Base-by-base conservation (phyloP, 1,140 invertebrate species). In the Latrodectus geometricus region DNA sequence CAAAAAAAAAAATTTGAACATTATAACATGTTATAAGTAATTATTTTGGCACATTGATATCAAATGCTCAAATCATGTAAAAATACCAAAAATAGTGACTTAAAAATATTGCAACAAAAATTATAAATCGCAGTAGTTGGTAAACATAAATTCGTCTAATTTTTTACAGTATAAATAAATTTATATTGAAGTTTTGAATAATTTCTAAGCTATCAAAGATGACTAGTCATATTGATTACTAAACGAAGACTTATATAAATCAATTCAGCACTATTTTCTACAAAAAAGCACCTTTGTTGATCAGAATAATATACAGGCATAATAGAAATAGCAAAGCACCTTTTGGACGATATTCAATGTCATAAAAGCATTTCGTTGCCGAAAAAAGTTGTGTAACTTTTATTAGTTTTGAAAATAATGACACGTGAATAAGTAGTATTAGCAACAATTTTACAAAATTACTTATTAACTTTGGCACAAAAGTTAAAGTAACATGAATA, bases 241-340 rank as follows among this genome's bases (percentile, higher is more conserved):
- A 75, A 83, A 75, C 75, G 61, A 72, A 84, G 56, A 23, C 73
- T 12, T 52, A 76, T 83, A 83, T 8, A 84, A 84, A 75, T 73
- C 76, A 84, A 50, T 81, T 84, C 68, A 73, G 73, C 81, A 75
- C 20, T 54, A 52, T 75, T 74, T 17, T 66, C 81, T 84, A 76
- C 81, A 76, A 66, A 75, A 84, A 74, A 83, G 80, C 80, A 83
- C 80, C 80, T 50, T 83, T 73, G 69, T 83, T 35, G 72, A 52
- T 70, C 17, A 66, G 68, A 81, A 81, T 80, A 70, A 70, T 81
- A 72, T 81, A 72, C 11, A 35, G 21, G 54, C 17, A 61, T 20
- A 81, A 23, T 56, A 49, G n/a, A 70, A n/a, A 50, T 79, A 66
- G 69, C 78, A 54, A 56, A 81, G 78, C 78, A 81, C 78, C 78